phyloP scores from a whole-genome alignment of 1,140 invertebrate genomes.

The Zaprionus ghesquierei region DNA sequence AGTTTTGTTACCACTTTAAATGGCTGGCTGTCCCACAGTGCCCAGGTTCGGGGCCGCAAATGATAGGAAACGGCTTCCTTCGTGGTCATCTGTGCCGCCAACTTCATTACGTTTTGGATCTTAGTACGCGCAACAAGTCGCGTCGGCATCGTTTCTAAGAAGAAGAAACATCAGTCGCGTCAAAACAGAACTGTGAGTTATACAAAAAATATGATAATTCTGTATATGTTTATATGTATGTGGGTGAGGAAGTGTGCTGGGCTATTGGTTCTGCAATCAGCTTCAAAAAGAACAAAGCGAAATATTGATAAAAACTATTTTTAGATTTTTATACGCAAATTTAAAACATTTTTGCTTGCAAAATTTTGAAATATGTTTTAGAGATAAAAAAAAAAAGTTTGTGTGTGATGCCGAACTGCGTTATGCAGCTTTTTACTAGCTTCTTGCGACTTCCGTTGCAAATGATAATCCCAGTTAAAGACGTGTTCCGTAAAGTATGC shows the following conservation, averaged over 20 bases:
- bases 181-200: background rate
- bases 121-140: conserved; percentile 31
- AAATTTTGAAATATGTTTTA: background rate
- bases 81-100: background rate
- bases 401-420: background rate
- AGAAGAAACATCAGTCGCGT: background rate
- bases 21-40: background rate
- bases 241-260: background rate
- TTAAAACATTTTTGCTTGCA: background rate
- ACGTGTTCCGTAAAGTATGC: background rate
- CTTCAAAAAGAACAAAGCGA: background rate
- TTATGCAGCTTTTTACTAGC: background rate
- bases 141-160: background rate
- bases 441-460: background rate
- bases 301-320: background rate
- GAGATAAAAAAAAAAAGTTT: background rate
- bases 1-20: background rate
- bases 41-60: background rate
- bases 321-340: background rate
- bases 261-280: background rate
- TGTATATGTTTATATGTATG: background rate
- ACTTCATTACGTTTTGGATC: conserved; percentile 23
- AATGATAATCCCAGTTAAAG: background rate
- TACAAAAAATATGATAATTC: background rate
- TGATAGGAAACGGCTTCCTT: background rate